phyloP scores from a whole-genome alignment of 1,140 invertebrate genomes.

The Melitaea cinxia region DNA sequence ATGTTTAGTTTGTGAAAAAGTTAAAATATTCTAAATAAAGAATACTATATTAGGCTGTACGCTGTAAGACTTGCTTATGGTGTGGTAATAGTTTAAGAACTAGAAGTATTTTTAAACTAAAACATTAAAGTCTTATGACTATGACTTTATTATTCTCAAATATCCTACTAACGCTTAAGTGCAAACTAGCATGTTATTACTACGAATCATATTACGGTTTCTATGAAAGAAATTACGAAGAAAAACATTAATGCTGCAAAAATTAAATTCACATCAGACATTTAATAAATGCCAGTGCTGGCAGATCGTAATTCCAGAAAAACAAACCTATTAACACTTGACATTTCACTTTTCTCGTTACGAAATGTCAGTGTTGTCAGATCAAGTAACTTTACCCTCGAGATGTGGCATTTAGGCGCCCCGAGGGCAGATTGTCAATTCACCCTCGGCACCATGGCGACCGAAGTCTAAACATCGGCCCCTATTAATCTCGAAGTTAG shows the following conservation, averaged over 20 bases:
- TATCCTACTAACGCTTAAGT: not conserved
- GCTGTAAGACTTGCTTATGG: too few relatives aligned
- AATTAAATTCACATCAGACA: constrained; percentile 2
- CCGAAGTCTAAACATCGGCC: constrained; percentile 67
- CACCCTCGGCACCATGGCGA: constrained; percentile 66
- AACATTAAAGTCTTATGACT: too few relatives aligned
- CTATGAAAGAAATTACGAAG: not conserved
- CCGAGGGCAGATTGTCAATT: constrained; percentile 60
- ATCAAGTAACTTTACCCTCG: constrained; percentile 65
- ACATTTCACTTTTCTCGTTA: constrained; percentile 52
- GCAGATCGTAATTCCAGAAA: not conserved
- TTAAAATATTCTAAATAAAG: too few relatives aligned
- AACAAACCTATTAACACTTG: constrained; percentile 50
- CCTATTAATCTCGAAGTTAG: constrained; percentile 74
- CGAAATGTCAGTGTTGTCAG: constrained; percentile 60
- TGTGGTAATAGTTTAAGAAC: too few relatives aligned
- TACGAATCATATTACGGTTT: not conserved
- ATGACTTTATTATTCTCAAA: not conserved
- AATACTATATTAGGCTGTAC: too few relatives aligned
- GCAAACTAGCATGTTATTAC: constrained; percentile 5
- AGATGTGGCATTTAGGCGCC: constrained; percentile 74
- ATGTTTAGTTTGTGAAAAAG: too few relatives aligned
- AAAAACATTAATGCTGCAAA: not conserved
- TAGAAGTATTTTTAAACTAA: too few relatives aligned
- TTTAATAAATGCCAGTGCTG: constrained; percentile 6